Base-by-base conservation (phyloP, 1,140 invertebrate genomes). In the Phenacoccus solenopsis region DNA sequence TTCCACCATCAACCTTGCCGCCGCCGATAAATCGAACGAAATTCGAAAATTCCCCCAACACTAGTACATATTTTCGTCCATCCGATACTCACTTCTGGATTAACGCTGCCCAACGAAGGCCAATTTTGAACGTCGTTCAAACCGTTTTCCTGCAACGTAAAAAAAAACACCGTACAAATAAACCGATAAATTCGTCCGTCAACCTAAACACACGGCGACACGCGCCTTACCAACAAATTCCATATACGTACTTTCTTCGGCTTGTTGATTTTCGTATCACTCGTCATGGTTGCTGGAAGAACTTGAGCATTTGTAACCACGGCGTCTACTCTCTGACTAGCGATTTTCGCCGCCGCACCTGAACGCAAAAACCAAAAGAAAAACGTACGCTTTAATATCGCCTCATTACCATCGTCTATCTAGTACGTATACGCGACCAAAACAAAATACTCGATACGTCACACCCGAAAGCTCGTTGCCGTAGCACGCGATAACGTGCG, bases 71-170 rank as follows among this genome's bases (percentile, higher is more conserved):
- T 2, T 49, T 49, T n/a, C n/a, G n/a, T n/a, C n/a, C n/a, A n/a
- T n/a, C n/a, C 3, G 20, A 49, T n/a, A 59, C 59, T 64, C 25
- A 64, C 59, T 64, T 64, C 59, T 49, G 13, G 25, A 64, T 64
- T 64, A 64, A 49, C 38, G 20, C 59, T 27, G 9, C 59, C 59
- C 9, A 64, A 27, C 21, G 59, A 25, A 10, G 59, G 59, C 59
- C 59, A 64, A 20, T 64, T 64, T 24, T 64, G 10, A 24, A 64
- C 59, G 25, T 64, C 59, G 25, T 10, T 64, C 20, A 64, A 20
- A 20, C 59, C 25, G 59, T 24, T 27, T 64, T 64, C 59, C 59
- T 64, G 22, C n/a, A n/a, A n/a, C n/a, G n/a, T n/a, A n/a, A n/a
- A n/a, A n/a, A n/a, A n/a, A n/a, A n/a, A n/a, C n/a, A n/a, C n/a